phyloP scores from a whole-genome alignment of 2,888 invertebrate genomes.

The Caradrina clavipalpis region DNA sequence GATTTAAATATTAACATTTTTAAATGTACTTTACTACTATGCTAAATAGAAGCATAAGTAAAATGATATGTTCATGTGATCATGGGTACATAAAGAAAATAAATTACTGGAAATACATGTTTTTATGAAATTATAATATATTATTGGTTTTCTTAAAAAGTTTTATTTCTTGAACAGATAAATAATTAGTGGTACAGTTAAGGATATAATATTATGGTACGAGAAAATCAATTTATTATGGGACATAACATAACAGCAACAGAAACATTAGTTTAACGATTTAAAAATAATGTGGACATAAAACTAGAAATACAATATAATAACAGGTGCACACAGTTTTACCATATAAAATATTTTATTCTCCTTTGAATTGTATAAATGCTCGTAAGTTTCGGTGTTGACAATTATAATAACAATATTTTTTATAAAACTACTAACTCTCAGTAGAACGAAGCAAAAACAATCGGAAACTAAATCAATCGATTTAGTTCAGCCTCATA shows the following conservation, averaged over 20 bases:
- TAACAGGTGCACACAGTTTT: constrained; percentile 5
- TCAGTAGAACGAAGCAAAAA: constrained; percentile 56
- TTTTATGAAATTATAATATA: constrained; percentile 18
- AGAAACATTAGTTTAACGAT: constrained; percentile 20
- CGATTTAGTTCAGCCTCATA: constrained; percentile 59
- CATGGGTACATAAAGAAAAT: constrained; percentile 13
- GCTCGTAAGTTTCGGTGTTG: constrained; percentile 47
- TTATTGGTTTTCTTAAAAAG: background rate
- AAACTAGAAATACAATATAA: constrained; percentile 28
- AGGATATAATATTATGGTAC: constrained; percentile 1
- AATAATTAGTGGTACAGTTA: constrained; percentile 25
- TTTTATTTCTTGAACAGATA: background rate
- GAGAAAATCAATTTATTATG: constrained; percentile 5
- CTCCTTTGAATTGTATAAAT: constrained; percentile 9
- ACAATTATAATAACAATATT: constrained; percentile 31
- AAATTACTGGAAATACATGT: constrained; percentile 21
- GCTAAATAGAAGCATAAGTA: constrained; percentile 46
- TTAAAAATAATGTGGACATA: constrained; percentile 21
- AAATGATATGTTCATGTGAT: constrained; percentile 64
- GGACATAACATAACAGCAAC: background rate
- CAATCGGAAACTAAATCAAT: constrained; percentile 61
- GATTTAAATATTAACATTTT: constrained; percentile 43
- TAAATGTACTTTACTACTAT: constrained; percentile 47
- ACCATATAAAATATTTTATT: constrained; percentile 30
- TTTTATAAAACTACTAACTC: constrained; percentile 27